These are phyloP conservation scores for Sylvia borin DNA, from an alignment of 2,797 vertebrate species.

Conservation along the genomic window DNA sequence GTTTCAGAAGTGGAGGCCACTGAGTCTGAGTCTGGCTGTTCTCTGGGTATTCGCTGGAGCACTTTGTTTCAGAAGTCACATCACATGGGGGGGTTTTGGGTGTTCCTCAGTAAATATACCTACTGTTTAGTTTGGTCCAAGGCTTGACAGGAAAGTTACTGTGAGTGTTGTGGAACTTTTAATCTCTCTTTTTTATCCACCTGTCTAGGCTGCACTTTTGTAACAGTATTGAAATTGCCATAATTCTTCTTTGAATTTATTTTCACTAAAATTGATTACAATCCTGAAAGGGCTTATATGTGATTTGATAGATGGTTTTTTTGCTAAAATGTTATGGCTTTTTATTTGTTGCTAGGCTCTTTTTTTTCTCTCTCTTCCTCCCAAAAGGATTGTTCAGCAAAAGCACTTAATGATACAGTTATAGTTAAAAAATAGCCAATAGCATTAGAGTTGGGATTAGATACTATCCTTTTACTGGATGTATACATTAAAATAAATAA, in stretches of 20 bases:
- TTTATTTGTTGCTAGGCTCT: not conserved
- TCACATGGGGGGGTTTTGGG: not conserved
- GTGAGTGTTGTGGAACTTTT: not conserved
- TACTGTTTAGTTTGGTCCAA: not conserved
- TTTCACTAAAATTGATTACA: not conserved
- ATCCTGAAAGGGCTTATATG: not conserved
- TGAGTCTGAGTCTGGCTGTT: not conserved
- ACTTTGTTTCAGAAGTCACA: not conserved
- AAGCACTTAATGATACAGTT: not conserved
- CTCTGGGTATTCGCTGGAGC: rapidly evolving
- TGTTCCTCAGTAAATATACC: not conserved
- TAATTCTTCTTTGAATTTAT: not conserved
- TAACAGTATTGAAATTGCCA: not conserved
- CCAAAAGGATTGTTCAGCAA: not conserved
- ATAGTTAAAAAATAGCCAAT: not conserved
- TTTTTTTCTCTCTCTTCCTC: not conserved
- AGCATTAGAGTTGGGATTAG: not conserved
- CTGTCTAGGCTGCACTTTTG: not conserved
- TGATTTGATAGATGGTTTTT: not conserved
- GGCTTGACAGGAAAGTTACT: not conserved
- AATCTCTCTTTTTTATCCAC: not conserved
- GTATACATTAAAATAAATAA: not conserved
- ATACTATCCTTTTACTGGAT: not conserved
- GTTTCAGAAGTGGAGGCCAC: not conserved
- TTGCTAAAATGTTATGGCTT: not conserved